Evolutionary conservation across 2,888 invertebrate species (phyloP), one percentile per base, ranked within the genome.

Genomic region (Heliconius erato): DNA sequence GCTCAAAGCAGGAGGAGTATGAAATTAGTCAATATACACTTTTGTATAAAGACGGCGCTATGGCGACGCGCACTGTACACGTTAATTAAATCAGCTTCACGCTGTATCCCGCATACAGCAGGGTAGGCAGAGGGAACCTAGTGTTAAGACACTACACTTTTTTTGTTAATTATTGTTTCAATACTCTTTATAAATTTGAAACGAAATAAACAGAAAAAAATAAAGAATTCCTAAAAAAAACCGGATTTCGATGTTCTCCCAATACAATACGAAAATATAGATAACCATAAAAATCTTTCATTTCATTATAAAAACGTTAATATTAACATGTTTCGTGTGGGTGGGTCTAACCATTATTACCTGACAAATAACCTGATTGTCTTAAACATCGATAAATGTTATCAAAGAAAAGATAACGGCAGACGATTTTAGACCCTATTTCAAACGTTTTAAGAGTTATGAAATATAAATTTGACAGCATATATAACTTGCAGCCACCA

Each of bases 361-460:
- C 93, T 93, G 94, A 94, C 94, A 94, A 94, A 94, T 93, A 92
- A 91, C 89, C 87, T 90, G 89, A 92, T 92, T 91, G 90, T 90
- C 86, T 81, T 49, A 81, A 65, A 77, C 86, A 81, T 79, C 84
- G 32, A 83, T 83, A 65, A 81, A 72, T 32, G 74, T 65, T 3
- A 19, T 9, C 11, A 3, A 16, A 11, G 59, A 71, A 72, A 74
- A 59, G 6, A 28, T 35, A 28, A 44, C 11, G 12, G 49, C 76
- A 79, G 11, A 32, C 81, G 26, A 86, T 74, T 83, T 12, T 80
- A 40, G 74, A 14, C 79, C 59, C 78, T 86, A 79, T 59, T 19
- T 0, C 0, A 16, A n/a, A 49, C 0, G 0, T 0, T 2, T 72
- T 84, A 86, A 82, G 74, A 81, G 28, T 54, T 14, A 72, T 9